Base-by-base conservation (phyloP, 2,797 vertebrate species). In the Sphenodon punctatus region DNA sequence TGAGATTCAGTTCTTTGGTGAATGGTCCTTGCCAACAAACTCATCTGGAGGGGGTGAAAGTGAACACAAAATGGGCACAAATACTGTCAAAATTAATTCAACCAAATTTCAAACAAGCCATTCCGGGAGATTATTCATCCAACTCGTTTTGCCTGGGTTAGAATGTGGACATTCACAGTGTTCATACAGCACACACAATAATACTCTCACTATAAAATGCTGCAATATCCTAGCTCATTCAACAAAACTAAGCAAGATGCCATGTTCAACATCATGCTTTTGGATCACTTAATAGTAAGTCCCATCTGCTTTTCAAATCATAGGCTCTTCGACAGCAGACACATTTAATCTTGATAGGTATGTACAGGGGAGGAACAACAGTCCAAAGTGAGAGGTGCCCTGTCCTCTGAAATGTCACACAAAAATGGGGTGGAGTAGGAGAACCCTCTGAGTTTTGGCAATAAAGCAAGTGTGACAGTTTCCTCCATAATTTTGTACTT, bases 101-200 rank as follows among this genome's bases (percentile, higher is more conserved):
- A 4, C 10, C 41, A 34, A 1, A 1, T 17, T 79, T 70, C 11
- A 53, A 59, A 53, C 23, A 69, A 56, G 27, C 53, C 16, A 19
- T 3, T 19, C 51, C 32, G 5, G 56, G 27, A 20, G 4, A 45
- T 45, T 2, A 0, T 46, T 49, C 45, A 3, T 20, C 7, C 6
- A 2, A 1, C 51, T 78, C 65, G 55, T 49, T 39, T 4, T 48
- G 12, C 16, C 53, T 0, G 0, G 74, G 75, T 43, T 2, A 5
- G 1, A 53, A 27, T 53, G 51, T 53, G 51, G 17, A 53, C 27
- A 53, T 4, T 53, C 53, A 53, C 27, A 53, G n/a, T 0, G 0
- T 2, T 43, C 51, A 25, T 58, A 39, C 71, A 65, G 59, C 58
- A 58, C n/a, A 25, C 10, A 30, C 32, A 10, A 2, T 14, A n/a